Base-by-base conservation (phyloP, 2,797 vertebrate genomes). In the Orientallactaga sibirica region DNA sequence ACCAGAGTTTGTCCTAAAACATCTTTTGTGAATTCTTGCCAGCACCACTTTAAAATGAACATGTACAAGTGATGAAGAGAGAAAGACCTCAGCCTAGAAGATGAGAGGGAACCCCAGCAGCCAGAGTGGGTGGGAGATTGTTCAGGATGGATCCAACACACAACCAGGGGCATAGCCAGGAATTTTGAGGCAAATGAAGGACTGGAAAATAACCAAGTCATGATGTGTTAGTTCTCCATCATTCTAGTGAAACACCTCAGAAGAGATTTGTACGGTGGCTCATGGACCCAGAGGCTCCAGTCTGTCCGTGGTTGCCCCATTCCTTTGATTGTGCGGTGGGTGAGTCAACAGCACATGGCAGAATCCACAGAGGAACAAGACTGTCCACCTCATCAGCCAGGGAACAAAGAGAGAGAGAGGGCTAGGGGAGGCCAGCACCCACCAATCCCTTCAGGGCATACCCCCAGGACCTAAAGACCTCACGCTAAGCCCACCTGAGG, bases 31-130 rank as follows among this genome's bases (percentile, higher is more conserved):
- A 61, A 76, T 75, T 55, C 25, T 83, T 74, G 33, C 64, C 61
- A 29, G n/a, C 75, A 89, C 80, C 41, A 41, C 33, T 71, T 89
- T 78, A 89, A 78, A 84, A 25, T 66, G 29, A 83, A 58, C 64
- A 19, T 4, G 33, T 29, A 61, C 14, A 22, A 15, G 20, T 20
- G 37, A 82, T 27, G 27, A 37, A 83, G 16, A 24, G 24, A 67
- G 5, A 33, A 55, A 12, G n/a, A 37, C 1, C 9, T 48, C 55
- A 8, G 12, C 41, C 41, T 48, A 20, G 29, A 29, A 27, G 41
- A 55, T 19, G 16, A 22, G 58, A 58, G 29, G 29, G 70, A 48
- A 37, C 64, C 37, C 22, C 55, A 16, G 58, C 18, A 5, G 33
- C 64, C 27, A 27, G 66, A 27, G 27, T 12, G 15, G n/a, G 18